Percentiles rank a stretch among this genome's conserved stretches.
phyloP scores from a whole-genome alignment of 2,797 vertebrate species.

The Sebastes taczanowskii region DNA sequence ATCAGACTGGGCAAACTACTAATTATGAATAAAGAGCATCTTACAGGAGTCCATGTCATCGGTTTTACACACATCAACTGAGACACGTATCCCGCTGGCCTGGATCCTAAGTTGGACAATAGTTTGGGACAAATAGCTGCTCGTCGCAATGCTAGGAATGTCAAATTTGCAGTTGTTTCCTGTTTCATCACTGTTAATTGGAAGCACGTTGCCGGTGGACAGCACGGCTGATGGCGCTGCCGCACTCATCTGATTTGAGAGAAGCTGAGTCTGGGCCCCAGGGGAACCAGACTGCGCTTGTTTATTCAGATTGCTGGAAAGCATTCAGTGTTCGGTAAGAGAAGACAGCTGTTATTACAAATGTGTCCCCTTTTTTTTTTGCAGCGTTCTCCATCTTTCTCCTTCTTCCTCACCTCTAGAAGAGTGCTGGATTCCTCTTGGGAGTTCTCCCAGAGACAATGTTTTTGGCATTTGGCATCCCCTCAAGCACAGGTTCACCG shows the following conservation, averaged over 20 bases:
- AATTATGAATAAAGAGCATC: background rate
- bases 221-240: slow-evolving; percentile 65
- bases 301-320: slow-evolving; percentile 84
- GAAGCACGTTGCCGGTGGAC: slow-evolving; percentile 78
- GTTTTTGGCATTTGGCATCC: slow-evolving; percentile 30
- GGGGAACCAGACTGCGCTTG: slow-evolving; percentile 76
- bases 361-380: slow-evolving; percentile 67
- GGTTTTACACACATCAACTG: slow-evolving; percentile 8
- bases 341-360: slow-evolving; percentile 84
- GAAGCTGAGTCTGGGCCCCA: slow-evolving; percentile 68
- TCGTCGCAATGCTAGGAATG: slow-evolving; percentile 70
- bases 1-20: background rate
- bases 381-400: slow-evolving; percentile 68
- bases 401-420: slow-evolving; percentile 66
- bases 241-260: slow-evolving; percentile 69
- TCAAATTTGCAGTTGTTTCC: slow-evolving; percentile 82
- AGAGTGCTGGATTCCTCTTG: slow-evolving; percentile 45
- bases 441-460: slow-evolving; percentile 29
- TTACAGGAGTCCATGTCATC: background rate
- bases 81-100: slow-evolving; percentile 22
- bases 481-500: slow-evolving; percentile 37
- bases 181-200: slow-evolving; percentile 86
- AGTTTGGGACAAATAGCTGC: slow-evolving; percentile 46
- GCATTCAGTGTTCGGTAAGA: slow-evolving; percentile 81
- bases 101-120: slow-evolving; percentile 26